Evolutionary conservation across 2,113 vertebrate species (phyloP), one percentile per base, ranked within the genome.

Genomic region (Dendrocopos noguchii): DNA sequence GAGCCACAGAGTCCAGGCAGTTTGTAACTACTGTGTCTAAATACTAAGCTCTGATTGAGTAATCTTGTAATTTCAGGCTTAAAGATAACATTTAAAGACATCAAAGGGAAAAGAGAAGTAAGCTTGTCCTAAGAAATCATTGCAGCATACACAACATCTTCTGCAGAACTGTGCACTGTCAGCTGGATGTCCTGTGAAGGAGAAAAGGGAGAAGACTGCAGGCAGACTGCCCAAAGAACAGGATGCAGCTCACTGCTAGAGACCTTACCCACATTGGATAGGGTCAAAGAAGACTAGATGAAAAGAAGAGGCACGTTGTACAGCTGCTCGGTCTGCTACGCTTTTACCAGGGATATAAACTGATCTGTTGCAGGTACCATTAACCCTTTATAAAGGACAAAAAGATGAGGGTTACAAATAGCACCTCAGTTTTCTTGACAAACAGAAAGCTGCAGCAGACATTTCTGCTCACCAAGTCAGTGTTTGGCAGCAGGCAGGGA

Each of bases 121-220:
- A 79, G 60, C 71, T 46, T 68, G 39, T 56, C 15, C 7, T 10
- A 20, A 74, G 79, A 63, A 90, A 33, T 78, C 66, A 65, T 15
- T 89, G 75, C 91, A 95, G 87, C 21, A 74, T 46, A 66, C 9
- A 18, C 27, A 90, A 10, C 7, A 44, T 34, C 52, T 86, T 67
- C 73, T 33, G 50, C 7, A 88, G 52, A 90, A 82, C 57, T 4
- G 2, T 39, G 81, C 83, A 65, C 64, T 87, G 89, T 92, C 95
- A 91, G 92, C 71, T 92, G 74, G 63, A 83, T 86, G 86, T 34
- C 47, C 71, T 88, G 2, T 66, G 81, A 92, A 93, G 95, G 87
- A 87, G 87, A 93, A 90, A 87, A 74, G 64, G 75, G 79, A 96
- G 91, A 91, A 87, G 81, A 92, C 84, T 95, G 92, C 84, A 96